These are phyloP conservation scores for Merodon equestris DNA, from an alignment of 2,888 invertebrate genomes.

Conservation along the genomic window DNA sequence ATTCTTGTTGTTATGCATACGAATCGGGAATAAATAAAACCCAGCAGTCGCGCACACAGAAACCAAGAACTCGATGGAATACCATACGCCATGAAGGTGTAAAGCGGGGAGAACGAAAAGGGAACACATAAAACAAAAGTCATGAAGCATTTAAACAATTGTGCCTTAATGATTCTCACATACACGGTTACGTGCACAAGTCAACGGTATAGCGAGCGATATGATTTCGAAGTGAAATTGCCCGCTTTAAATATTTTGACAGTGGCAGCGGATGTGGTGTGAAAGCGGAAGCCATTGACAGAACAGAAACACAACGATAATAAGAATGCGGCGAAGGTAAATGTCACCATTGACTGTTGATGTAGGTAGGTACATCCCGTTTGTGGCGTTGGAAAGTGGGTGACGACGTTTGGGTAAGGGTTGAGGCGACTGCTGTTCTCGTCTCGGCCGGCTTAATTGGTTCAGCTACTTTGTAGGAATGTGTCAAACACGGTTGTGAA, in stretches of 20 bases:
- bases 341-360: slow-evolving; percentile 23
- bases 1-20: neutral
- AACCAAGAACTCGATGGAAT: no score
- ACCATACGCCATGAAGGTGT: no score
- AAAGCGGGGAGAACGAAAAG: no score
- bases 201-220: no score
- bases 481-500: slow-evolving; percentile 26
- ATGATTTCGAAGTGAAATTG: no score
- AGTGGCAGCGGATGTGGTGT: slow-evolving; percentile 34
- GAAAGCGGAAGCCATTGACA: slow-evolving; percentile 35
- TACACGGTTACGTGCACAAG: neutral
- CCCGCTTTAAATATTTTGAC: slow-evolving; percentile 26
- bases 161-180: slow-evolving; percentile 7
- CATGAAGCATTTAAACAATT: neutral
- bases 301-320: neutral
- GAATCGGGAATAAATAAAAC: slow-evolving; percentile 32
- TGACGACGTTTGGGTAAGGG: neutral
- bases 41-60: slow-evolving; percentile 3
- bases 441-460: no score
- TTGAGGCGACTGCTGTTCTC: no score
- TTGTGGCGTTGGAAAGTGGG: neutral
- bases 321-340: slow-evolving; percentile 17
- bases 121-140: slow-evolving; percentile 18
- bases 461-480: neutral
- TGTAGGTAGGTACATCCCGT: neutral